Conservation (phyloP, 2,797 vertebrate species). For the Esox lucius region DNA sequence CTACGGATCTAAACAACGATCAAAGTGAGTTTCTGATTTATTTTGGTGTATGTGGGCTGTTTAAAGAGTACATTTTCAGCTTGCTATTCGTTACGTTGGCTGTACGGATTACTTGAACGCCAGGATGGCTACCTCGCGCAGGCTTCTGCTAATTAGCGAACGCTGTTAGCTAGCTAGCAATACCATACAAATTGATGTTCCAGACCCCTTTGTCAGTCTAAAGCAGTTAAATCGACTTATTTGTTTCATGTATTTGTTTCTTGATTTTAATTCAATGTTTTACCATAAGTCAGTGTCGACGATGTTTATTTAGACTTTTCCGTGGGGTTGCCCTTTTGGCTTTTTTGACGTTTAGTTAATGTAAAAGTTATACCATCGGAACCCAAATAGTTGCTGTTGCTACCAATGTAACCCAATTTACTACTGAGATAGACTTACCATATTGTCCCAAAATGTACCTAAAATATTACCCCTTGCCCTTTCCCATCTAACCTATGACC, state of each 20-base stretch:
- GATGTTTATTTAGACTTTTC: neutral
- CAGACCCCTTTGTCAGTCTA: neutral
- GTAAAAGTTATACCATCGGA: no score
- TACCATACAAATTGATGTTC: neutral
- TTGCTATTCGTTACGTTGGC: neutral
- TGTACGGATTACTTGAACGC: neutral
- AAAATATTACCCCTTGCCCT: neutral
- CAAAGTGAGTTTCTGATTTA: constrained; percentile 3
- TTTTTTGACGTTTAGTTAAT: no score
- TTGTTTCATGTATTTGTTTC: neutral
- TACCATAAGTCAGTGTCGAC: neutral
- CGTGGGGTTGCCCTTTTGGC: no score
- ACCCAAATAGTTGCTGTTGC: no score
- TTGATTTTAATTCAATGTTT: neutral
- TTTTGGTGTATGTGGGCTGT: neutral
- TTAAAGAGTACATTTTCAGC: neutral
- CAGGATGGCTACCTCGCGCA: neutral
- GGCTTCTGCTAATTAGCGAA: neutral
- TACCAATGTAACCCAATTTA: no score
- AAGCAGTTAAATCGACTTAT: neutral
- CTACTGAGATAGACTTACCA: no score
- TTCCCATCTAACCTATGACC: neutral
- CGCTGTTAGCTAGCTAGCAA: neutral
- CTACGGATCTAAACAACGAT: neutral
- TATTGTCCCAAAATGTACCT: neutral